These are phyloP conservation scores for Microtus richardsoni DNA, from an alignment of 2,113 vertebrate genomes.

Conservation along the genomic window DNA sequence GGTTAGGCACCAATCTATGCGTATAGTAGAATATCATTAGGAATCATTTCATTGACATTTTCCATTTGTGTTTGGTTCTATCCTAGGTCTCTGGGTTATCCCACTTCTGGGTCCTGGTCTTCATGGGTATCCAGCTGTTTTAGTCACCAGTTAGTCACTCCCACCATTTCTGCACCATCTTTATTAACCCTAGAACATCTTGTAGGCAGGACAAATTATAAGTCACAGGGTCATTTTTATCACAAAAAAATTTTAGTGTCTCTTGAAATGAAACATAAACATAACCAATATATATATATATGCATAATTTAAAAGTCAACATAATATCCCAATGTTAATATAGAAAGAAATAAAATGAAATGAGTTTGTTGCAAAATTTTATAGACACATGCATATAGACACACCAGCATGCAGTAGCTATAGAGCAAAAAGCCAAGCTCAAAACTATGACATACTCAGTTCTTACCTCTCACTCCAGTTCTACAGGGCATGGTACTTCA, in stretches of 20 bases:
- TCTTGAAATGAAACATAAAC: background rate
- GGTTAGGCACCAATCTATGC: background rate
- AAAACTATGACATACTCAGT: background rate
- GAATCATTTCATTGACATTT: background rate
- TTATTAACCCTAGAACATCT: background rate
- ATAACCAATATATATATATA: background rate
- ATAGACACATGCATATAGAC: background rate
- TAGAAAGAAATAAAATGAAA: constrained; percentile 44
- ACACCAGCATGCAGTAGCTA: background rate
- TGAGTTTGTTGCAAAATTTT: constrained; percentile 40
- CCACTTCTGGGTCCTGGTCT: background rate
- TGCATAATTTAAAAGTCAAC: constrained; percentile 21
- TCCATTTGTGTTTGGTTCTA: background rate
- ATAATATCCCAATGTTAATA: background rate
- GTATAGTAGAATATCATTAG: background rate
- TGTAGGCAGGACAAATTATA: background rate
- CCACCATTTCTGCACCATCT: background rate
- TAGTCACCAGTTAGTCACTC: background rate
- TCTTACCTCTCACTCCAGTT: fast-evolving
- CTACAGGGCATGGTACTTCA: background rate
- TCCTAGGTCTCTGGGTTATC: background rate
- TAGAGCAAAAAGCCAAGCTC: background rate
- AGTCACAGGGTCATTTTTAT: background rate
- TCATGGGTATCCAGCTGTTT: background rate
- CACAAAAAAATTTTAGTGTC: background rate